Base-by-base conservation (phyloP, 2,113 vertebrate genomes). In the Halichoeres trimaculatus region DNA sequence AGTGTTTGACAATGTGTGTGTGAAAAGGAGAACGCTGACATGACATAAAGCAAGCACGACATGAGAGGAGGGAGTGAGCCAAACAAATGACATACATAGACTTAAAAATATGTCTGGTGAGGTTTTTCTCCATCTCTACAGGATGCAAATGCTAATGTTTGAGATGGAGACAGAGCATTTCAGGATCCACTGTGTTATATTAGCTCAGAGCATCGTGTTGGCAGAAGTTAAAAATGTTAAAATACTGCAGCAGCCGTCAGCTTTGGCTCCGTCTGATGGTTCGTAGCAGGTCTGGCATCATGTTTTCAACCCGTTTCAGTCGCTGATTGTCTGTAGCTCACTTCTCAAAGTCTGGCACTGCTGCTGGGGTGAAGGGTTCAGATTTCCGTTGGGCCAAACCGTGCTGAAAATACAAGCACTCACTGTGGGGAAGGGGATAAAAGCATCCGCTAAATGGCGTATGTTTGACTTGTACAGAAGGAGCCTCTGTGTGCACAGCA, bases 401-500 rank as follows among this genome's bases (percentile, higher is more conserved):
- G 3, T 26, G 54, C 70, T 63, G 54, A 79, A 70, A 70, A 66
- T 23, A 54, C 60, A 72, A 47, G 35, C 74, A 23, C 14, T 70
- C 72, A 34, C 56, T 82, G 68, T 62, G 16, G 60, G 48, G 26
- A 41, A n/a, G 16, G 52, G 70, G 56, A 83, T 81, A 30, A 81
- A 79, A 66, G 71, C 72, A 20, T 82, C 51, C 16, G 1, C 36
- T 63, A 58, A 70, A 76, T 66, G 74, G 62, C 58, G 47, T 6
- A 62, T 53, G 71, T 71, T 69, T 77, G 78, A 69, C 66, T 84
- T 50, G 80, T 78, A 88, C 88, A 87, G 81, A 80, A 52, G 63
- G 57, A 76, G 67, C 36, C 10, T 17, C 50, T 55, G 36, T 68
- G 24, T 50, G 1, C 23, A 72, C 63, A 48, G 53, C 73, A 69